phyloP scores from a whole-genome alignment of 2,888 invertebrate species.

The Mimas tiliae region DNA sequence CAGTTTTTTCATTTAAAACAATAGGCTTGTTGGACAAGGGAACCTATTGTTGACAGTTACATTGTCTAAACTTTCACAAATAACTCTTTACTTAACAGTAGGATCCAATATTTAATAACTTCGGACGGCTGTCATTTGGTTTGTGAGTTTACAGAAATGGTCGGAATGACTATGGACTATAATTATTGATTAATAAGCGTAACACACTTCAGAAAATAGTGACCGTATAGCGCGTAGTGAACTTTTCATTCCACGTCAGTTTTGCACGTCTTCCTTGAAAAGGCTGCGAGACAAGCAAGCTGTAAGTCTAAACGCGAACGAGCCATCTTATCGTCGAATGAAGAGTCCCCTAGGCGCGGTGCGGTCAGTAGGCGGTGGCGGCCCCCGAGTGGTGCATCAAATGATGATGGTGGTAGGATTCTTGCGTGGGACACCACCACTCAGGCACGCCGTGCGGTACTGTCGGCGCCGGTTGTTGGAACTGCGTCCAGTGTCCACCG shows the following conservation, averaged over 20 bases:
- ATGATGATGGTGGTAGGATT: slow-evolving; percentile 84
- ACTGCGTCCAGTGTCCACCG: slow-evolving; percentile 89
- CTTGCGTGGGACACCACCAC: slow-evolving; percentile 81
- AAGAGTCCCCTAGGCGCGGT: slow-evolving; percentile 83
- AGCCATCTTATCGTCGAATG: slow-evolving; percentile 61
- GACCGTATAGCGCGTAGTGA: slow-evolving; percentile 69
- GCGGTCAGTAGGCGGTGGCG: slow-evolving; percentile 90
- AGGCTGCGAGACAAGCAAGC: slow-evolving; percentile 10
- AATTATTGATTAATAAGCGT: slow-evolving; percentile 72
- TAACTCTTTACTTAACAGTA: slow-evolving; percentile 57
- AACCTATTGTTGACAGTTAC: slow-evolving; percentile 48
- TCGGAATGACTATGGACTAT: slow-evolving; percentile 62
- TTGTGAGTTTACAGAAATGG: slow-evolving; percentile 56
- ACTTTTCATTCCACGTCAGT: slow-evolving; percentile 77
- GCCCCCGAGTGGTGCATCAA: slow-evolving; percentile 88
- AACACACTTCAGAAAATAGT: slow-evolving; percentile 59
- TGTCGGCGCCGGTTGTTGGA: slow-evolving; percentile 88
- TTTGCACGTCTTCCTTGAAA: slow-evolving; percentile 6
- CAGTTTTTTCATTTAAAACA: slow-evolving; percentile 47
- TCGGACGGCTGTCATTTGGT: slow-evolving; percentile 67
- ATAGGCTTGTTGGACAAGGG: slow-evolving; percentile 44
- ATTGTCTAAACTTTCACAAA: slow-evolving; percentile 50
- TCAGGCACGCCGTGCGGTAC: slow-evolving; percentile 83
- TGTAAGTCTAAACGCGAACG: slow-evolving; percentile 4
- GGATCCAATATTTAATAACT: slow-evolving; percentile 53